These are phyloP conservation scores for Nibea albiflora DNA, from an alignment of 2,113 vertebrate species.

Conservation along the genomic window DNA sequence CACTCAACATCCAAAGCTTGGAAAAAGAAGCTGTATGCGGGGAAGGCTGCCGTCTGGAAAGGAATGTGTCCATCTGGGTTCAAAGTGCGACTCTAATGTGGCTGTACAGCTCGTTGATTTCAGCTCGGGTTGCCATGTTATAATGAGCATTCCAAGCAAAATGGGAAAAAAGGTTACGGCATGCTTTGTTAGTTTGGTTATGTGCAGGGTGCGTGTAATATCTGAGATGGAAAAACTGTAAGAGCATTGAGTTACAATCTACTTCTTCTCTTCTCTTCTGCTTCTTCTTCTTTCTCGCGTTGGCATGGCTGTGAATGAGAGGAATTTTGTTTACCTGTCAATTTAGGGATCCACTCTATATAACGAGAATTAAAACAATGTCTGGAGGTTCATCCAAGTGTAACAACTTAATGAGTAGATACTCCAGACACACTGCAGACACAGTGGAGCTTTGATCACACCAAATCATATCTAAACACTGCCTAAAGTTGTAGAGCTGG, in stretches of 20 bases:
- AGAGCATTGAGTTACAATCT: conserved; percentile 1
- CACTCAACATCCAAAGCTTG: conserved; percentile 17
- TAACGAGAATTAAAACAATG: conserved; percentile 61
- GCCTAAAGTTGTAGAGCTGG: conserved; percentile 33
- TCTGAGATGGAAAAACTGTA: conserved; percentile 32
- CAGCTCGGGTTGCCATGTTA: conserved; percentile 38
- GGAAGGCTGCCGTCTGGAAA: conserved; percentile 41
- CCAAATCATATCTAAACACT: conserved; percentile 63
- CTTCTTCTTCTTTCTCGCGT: not conserved
- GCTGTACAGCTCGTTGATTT: conserved; percentile 50
- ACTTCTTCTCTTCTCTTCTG: not conserved
- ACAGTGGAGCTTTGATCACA: conserved; percentile 64
- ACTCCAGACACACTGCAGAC: conserved; percentile 59
- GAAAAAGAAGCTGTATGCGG: conserved; percentile 9
- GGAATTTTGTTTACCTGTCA: conserved; percentile 70
- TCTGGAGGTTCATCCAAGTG: conserved; percentile 58
- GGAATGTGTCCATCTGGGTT: conserved; percentile 63
- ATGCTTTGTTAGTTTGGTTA: conserved; percentile 34
- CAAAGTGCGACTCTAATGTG: conserved; percentile 56
- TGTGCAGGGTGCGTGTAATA: conserved; percentile 17
- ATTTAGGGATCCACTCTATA: conserved; percentile 51
- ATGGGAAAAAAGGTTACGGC: conserved; percentile 47
- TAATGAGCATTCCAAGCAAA: conserved; percentile 51
- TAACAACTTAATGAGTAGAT: conserved; percentile 75
- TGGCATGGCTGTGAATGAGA: conserved; percentile 36